Percentiles rank a stretch among this genome's conserved stretches.
Conservation (phyloP, 2,888 invertebrate species). For the Platynereis dumerilii region DNA sequence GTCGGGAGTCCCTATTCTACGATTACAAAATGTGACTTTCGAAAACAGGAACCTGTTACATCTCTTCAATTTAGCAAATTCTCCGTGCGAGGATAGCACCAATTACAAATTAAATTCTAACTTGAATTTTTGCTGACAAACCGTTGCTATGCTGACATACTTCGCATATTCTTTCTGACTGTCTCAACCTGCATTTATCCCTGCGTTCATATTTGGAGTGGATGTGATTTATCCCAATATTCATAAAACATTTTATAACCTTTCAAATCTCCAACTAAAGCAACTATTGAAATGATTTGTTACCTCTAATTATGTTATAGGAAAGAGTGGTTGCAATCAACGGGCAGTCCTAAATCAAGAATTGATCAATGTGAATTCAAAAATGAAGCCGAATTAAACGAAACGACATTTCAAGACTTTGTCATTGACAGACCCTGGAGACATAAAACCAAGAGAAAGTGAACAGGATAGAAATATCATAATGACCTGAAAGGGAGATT, state of each 20-base stretch:
- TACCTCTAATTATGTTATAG: constrained; percentile 29
- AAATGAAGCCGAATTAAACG: constrained; percentile 36
- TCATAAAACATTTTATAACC: too few species aligned
- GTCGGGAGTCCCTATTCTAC: constrained; percentile 16
- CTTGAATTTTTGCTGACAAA: too few species aligned
- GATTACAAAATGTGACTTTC: constrained; percentile 14
- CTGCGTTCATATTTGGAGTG: neutral
- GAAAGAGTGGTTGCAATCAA: constrained; percentile 51
- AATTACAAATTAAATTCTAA: too few species aligned
- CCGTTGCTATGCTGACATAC: too few species aligned
- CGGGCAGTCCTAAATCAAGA: constrained; percentile 56
- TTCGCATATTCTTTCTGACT: too few species aligned
- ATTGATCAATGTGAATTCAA: constrained; percentile 53
- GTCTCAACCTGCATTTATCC: neutral
- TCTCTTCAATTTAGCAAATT: constrained; percentile 12
- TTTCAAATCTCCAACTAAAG: too few species aligned
- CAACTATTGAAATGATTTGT: too few species aligned
- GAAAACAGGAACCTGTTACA: constrained; percentile 7
- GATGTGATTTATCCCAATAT: neutral
- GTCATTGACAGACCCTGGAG: too few species aligned
- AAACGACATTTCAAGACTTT: too few species aligned
- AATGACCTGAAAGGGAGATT: too few species aligned
- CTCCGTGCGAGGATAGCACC: neutral
- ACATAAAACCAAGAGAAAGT: too few species aligned
- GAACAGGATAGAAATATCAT: too few species aligned